Conservation (phyloP, 2,797 vertebrate species). For the Epinephelus malabaricus region DNA sequence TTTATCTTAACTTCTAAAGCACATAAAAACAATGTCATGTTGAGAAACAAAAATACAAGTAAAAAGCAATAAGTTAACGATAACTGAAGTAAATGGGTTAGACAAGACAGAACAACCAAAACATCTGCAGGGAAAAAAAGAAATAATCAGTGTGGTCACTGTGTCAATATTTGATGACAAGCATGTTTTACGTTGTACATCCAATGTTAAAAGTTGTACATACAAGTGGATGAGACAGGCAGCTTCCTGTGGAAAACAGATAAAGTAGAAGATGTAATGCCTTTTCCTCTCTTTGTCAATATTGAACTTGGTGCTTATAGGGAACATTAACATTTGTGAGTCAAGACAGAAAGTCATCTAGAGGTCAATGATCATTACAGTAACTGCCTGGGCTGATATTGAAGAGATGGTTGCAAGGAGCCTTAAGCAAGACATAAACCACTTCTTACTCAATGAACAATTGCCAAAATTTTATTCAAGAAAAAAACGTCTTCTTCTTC, state of each 20-base stretch:
- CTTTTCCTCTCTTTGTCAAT: conserved; percentile 53
- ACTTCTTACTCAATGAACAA: not conserved
- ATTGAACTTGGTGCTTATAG: conserved; percentile 61
- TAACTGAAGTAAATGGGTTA: not conserved
- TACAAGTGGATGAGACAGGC: not conserved
- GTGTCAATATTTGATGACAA: not conserved
- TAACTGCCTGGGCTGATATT: conserved; percentile 32
- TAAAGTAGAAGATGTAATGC: conserved; percentile 29
- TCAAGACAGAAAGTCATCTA: conserved; percentile 58
- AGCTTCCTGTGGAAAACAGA: conserved; percentile 47
- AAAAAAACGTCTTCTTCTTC: not conserved
- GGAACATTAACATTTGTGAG: conserved; percentile 63
- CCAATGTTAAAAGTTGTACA: no score
- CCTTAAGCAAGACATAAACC: conserved; percentile 34
- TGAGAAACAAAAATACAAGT: not conserved
- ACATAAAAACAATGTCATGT: not conserved
- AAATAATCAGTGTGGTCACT: not conserved
- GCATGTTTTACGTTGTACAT: conserved; percentile 17
- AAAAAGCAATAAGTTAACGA: not conserved
- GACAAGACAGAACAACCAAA: not conserved
- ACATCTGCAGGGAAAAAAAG: not conserved
- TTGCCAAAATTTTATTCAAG: not conserved
- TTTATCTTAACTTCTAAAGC: no score
- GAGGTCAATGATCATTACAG: conserved; percentile 53
- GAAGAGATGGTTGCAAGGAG: conserved; percentile 7